These are phyloP conservation scores for Zosterops pallidus DNA, from an alignment of 2,113 vertebrate species.

Conservation along the genomic window DNA sequence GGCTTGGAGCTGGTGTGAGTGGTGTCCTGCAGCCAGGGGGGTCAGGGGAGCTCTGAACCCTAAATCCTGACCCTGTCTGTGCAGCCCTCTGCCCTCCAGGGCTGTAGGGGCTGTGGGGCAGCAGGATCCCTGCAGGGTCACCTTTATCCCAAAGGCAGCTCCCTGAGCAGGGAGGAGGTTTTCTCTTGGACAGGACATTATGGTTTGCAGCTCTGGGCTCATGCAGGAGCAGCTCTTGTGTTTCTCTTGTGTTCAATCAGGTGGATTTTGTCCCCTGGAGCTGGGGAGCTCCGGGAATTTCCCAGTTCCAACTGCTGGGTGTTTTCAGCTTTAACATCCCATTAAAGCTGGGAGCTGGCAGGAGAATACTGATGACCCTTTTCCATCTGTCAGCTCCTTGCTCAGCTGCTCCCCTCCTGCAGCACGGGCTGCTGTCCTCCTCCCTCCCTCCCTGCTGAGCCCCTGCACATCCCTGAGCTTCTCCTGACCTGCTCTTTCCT, in stretches of 20 bases:
- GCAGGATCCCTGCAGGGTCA: background rate
- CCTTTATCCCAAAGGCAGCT: background rate
- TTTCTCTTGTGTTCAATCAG: background rate
- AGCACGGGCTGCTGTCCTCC: background rate
- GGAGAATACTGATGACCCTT: background rate
- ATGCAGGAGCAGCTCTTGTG: background rate
- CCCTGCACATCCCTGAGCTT: accelerated
- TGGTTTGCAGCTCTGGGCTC: background rate
- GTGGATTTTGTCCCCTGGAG: background rate
- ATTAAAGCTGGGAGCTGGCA: background rate
- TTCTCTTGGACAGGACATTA: accelerated
- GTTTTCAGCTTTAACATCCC: background rate
- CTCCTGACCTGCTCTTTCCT: background rate
- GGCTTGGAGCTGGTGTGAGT: accelerated
- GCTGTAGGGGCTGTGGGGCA: accelerated
- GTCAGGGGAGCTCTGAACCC: accelerated
- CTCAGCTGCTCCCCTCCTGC: constrained; percentile 6
- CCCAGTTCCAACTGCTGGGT: background rate
- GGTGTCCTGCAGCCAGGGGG: background rate
- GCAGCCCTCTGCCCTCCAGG: background rate
- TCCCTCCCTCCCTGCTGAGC: background rate
- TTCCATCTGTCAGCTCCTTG: background rate
- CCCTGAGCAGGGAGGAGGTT: accelerated
- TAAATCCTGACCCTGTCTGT: accelerated
- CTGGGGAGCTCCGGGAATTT: background rate